These are phyloP conservation scores for Nyctibius grandis DNA, from an alignment of 2,797 vertebrate genomes.

Conservation along the genomic window DNA sequence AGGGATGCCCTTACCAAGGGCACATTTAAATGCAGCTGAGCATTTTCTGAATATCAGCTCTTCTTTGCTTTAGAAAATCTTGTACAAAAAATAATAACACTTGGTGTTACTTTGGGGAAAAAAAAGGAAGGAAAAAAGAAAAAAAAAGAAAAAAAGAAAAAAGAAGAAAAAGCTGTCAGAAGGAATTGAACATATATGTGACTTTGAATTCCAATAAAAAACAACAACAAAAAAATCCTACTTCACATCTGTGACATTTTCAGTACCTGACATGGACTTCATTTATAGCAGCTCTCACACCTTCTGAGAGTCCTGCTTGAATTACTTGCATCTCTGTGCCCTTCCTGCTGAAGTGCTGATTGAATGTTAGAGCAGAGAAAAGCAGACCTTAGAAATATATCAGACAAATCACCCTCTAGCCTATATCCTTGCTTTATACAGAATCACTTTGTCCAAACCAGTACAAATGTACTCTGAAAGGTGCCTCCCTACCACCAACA, in stretches of 20 bases:
- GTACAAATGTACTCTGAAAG: neutral
- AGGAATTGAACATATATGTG: neutral
- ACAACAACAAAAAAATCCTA: neutral
- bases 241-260: neutral
- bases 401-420: neutral
- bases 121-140: accelerated
- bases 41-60: neutral
- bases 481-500: neutral
- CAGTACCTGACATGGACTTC: neutral
- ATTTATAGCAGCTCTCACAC: neutral
- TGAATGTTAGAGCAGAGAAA: neutral
- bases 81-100: neutral
- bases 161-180: neutral
- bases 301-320: neutral
- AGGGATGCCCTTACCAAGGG: neutral
- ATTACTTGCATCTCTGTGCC: neutral
- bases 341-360: neutral
- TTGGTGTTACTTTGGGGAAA: neutral
- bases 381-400: neutral
- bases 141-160: too few species aligned
- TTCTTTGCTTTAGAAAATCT: neutral
- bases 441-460: neutral
- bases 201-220: neutral
- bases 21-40: neutral
- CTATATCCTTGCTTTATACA: neutral